These are phyloP conservation scores for Bradypodion pumilum DNA, from an alignment of 2,797 vertebrate genomes.

Conservation along the genomic window DNA sequence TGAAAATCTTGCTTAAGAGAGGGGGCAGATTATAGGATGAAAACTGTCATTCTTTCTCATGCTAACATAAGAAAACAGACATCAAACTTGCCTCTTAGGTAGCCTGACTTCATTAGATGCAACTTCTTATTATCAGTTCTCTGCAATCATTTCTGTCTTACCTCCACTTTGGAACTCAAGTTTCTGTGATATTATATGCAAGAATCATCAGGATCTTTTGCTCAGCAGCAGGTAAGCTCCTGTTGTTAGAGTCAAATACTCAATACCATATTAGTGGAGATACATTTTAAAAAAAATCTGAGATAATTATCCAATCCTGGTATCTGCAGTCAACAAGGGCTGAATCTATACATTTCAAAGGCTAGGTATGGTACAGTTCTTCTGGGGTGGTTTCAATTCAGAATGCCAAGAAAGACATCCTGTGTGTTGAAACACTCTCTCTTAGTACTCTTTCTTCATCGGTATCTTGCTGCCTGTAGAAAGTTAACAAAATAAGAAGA, in stretches of 20 bases:
- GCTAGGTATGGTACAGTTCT: neutral
- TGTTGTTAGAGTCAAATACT: neutral
- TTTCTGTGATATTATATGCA: neutral
- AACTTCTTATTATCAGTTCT: neutral
- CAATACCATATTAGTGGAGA: neutral
- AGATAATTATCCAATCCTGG: neutral
- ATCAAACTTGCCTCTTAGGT: neutral
- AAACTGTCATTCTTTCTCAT: neutral
- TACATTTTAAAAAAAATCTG: neutral
- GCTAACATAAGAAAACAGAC: neutral
- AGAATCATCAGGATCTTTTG: neutral
- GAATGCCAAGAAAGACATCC: neutral
- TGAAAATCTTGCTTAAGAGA: neutral
- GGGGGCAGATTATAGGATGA: neutral
- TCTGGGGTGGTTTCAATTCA: neutral
- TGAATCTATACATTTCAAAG: neutral
- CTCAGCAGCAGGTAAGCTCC: neutral
- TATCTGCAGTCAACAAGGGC: neutral
- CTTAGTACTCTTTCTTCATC: neutral
- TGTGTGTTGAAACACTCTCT: no score
- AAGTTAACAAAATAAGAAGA: neutral
- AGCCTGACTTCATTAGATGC: neutral
- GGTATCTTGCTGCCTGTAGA: neutral
- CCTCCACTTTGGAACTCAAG: neutral
- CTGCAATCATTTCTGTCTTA: neutral